Base-by-base conservation (phyloP, 2,797 vertebrate species). In the Pempheris klunzingeri region DNA sequence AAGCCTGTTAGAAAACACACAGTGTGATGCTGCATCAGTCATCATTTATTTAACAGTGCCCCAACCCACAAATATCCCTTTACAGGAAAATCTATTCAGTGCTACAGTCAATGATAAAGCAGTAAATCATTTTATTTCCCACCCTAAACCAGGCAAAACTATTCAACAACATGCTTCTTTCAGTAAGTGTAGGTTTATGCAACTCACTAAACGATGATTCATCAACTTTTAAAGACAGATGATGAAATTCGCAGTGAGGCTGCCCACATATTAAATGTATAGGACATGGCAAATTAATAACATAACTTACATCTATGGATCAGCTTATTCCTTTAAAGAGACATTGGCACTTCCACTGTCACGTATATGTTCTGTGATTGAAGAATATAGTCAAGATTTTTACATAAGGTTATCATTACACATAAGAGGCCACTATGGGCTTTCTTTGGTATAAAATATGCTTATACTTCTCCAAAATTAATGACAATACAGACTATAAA, bases 11-110 rank as follows among this genome's bases (percentile, higher is more conserved):
- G 32, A 81, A 90, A 66, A 78, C n/a, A 74, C 54, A 74, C 74
- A 87, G 63, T 62, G 39, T 57, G 78, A 75, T 59, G 61, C 39
- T 49, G 41, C 60, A 71, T 76, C 63, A 76, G 34, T 36, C 28
- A 84, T 88, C 5, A 84, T 63, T 88, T 85, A 85, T 88, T 86
- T 32, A 88, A 63, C 57, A 50, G 11, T 12, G 6, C 11, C 24
- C 67, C 12, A 18, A 34, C 38, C 44, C 50, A 3, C 8, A 72
- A 78, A 84, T n/a, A 36, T 20, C 34, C 24, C 13, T 34, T 59
- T 36, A 78, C 62, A 69, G 20, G 57, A 73, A 55, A 12, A 62
- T 30, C 24, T 22, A 30, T 50, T 67, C 38, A 46, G 30, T 4
- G 7, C 10, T 15, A n/a, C 17, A 77, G 17, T 47, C 54, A 52